Evolutionary conservation across 2,797 vertebrate genomes (phyloP).

Genomic region (Platyrinchus mystaceus): DNA sequence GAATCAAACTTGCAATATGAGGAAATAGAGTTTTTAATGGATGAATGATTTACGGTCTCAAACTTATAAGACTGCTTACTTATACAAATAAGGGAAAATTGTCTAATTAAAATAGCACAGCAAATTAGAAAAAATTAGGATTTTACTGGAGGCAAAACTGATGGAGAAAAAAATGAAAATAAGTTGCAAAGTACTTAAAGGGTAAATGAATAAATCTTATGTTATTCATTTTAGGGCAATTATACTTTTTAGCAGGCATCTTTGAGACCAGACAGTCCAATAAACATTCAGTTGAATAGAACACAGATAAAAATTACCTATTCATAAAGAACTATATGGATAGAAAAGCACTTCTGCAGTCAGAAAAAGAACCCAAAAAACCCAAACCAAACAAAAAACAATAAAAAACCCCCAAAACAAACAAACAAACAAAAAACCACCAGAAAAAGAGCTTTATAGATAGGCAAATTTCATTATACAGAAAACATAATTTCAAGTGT

Average conservation of each 20-base stretch:
- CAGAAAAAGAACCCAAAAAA: not conserved
- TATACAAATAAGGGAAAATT: conserved; percentile 62
- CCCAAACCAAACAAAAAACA: not conserved
- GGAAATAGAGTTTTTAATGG: conserved; percentile 77
- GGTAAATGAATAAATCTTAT: conserved; percentile 69
- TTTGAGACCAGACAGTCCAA: conserved; percentile 61
- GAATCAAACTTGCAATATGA: conserved; percentile 71
- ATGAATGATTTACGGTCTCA: conserved; percentile 77
- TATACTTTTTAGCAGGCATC: conserved; percentile 12
- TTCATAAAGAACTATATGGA: conserved; percentile 59
- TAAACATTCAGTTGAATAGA: conserved; percentile 56
- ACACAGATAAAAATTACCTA: conserved; percentile 62
- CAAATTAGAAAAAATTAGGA: conserved; percentile 68
- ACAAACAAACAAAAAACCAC: not conserved
- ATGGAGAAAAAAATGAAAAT: conserved; percentile 56
- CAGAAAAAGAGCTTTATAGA: conserved; percentile 17
- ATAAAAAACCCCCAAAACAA: no score
- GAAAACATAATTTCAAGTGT: conserved; percentile 1
- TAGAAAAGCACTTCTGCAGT: conserved; percentile 31
- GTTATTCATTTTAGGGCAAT: conserved; percentile 37
- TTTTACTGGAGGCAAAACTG: conserved; percentile 58
- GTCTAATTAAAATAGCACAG: conserved; percentile 70
- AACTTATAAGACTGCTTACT: conserved; percentile 69
- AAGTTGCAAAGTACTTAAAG: conserved; percentile 62
- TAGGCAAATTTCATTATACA: not conserved